Base-by-base conservation (phyloP, 2,113 vertebrate genomes). In the Myiagra hebetior region DNA sequence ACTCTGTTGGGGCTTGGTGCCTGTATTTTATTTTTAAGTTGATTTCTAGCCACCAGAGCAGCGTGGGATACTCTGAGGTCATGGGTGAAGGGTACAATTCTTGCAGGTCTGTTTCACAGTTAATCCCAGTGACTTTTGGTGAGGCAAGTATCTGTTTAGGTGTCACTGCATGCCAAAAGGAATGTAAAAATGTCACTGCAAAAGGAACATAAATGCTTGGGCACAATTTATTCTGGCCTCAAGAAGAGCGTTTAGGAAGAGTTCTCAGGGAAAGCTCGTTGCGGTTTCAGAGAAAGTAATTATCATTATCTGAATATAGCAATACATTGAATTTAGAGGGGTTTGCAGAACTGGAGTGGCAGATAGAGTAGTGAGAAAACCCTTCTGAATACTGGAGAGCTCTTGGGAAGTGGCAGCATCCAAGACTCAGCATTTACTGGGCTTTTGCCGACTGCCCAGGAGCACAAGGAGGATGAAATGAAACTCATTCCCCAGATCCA, bases 381-480 rank as follows among this genome's bases (percentile, higher is more conserved):
- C 15, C 26, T 79, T 85, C 46, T 27, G 52, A 55, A 17, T 42
- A 15, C 16, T 53, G 31, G 37, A 80, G 28, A 77, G 14, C 31
- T 50, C 56, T 75, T 46, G 46, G 62, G 62, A 93, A 85, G 62
- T 46, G 70, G 69, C 13, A 2, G 37, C 67, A 31, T 52, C 62
- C 49, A n/a, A 50, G 10, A 72, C 24, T 72, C 67, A 60, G 49
- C 39, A 14, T 76, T 92, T 60, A n/a, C 22, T 55, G 56, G 15
- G 21, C 13, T 85, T 76, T 33, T 93, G 42, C 23, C 65, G 62
- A 6, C 83, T 72, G 47, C 49, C 22, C 18, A 46, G 35, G 33
- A 55, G 26, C 39, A 47, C 0, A 0, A 1, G 2, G 15, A 21
- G 8, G 31, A 26, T 5, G 0, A 60, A 28, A 47, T 64, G 30